Evolutionary conservation across 2,888 invertebrate species (phyloP).

Genomic region (Nomada fabriciana): DNA sequence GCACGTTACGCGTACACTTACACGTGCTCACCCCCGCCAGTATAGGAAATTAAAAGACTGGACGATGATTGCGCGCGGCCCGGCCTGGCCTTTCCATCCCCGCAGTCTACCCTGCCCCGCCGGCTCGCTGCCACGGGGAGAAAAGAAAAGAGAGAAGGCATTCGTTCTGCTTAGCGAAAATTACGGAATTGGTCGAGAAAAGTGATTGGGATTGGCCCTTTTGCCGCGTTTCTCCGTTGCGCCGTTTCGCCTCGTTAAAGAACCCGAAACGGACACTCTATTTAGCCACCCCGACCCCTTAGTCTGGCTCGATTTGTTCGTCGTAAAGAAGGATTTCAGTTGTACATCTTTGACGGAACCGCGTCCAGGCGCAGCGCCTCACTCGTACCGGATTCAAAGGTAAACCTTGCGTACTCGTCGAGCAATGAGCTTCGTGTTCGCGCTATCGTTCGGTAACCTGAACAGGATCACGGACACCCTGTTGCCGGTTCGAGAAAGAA

Average conservation of each 20-base stretch:
- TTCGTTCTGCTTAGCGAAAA: constrained; percentile 81
- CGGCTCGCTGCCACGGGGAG: constrained; percentile 24
- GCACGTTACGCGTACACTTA: constrained; percentile 45
- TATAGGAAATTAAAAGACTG: constrained; percentile 85
- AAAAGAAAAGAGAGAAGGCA: constrained; percentile 72
- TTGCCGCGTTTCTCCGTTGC: constrained; percentile 67
- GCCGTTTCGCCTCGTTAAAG: constrained; percentile 76
- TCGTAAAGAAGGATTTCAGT: constrained; percentile 28
- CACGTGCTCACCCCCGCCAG: constrained; percentile 70
- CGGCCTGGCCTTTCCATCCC: constrained; percentile 58
- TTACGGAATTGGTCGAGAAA: constrained; percentile 80
- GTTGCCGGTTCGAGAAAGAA: constrained; percentile 16
- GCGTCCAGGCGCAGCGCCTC: not conserved
- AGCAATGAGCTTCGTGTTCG: not conserved
- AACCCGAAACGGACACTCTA: constrained; percentile 74
- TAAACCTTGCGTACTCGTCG: not conserved
- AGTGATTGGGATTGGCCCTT: constrained; percentile 82
- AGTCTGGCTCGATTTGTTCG: constrained; percentile 16
- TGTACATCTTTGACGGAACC: constrained; percentile 28
- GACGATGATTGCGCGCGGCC: constrained; percentile 82
- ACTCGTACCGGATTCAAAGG: not conserved
- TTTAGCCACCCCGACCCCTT: constrained; percentile 61
- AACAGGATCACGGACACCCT: not conserved
- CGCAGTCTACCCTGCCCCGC: constrained; percentile 41
- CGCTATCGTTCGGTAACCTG: not conserved